Evolutionary conservation across 2,797 vertebrate species (phyloP).

Genomic region (Mus minutoides): DNA sequence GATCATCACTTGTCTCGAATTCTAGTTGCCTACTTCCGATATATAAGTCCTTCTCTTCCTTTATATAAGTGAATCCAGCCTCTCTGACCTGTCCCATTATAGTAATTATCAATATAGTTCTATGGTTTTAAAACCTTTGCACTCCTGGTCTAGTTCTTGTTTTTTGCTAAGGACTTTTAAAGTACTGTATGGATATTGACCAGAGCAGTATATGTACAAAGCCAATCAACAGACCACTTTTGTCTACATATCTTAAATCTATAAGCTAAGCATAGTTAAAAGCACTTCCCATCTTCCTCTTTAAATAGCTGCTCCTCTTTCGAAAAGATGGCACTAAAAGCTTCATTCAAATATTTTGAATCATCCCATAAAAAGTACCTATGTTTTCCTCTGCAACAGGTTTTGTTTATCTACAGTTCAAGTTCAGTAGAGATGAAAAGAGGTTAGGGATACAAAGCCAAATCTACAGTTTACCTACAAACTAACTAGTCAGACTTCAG

Average conservation of each 20-base stretch:
- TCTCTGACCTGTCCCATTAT: not conserved
- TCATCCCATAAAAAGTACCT: conserved; percentile 8
- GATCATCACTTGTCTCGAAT: not conserved
- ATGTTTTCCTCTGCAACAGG: conserved; percentile 12
- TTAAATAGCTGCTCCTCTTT: not conserved
- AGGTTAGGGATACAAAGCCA: not conserved
- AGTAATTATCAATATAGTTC: not conserved
- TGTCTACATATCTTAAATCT: conserved; percentile 47
- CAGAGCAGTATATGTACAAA: not conserved
- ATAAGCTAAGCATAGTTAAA: not conserved
- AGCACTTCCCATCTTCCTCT: not conserved
- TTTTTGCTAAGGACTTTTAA: conserved; percentile 2
- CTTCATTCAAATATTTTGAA: conserved; percentile 9
- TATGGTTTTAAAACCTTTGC: not conserved
- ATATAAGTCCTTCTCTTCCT: not conserved
- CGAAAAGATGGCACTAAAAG: not conserved
- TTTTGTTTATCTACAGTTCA: conserved; percentile 31
- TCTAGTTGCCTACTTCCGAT: not conserved
- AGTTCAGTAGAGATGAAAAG: not conserved
- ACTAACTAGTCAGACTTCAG: conserved; percentile 35
- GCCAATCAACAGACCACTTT: not conserved
- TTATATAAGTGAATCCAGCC: not conserved
- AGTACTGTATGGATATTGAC: not conserved
- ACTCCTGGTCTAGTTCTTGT: conserved; percentile 10
- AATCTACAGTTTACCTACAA: conserved; percentile 15